Evolutionary conservation across 2,113 vertebrate genomes (phyloP), one percentile per base, ranked within the genome.

Genomic region (Hippocampus comes): DNA sequence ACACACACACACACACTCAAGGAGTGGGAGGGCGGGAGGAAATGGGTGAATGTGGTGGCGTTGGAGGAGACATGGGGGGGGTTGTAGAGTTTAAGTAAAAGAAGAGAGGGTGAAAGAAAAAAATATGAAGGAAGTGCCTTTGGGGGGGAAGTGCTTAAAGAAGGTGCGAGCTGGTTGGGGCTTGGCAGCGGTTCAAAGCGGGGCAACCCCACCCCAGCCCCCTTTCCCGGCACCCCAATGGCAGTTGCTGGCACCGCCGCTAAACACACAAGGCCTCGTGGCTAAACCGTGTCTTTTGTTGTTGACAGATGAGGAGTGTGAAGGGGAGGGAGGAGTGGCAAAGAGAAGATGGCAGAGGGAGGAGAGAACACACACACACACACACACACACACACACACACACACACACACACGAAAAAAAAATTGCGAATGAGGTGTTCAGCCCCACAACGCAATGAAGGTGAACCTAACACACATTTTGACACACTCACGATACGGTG

Each of bases 261-360:
- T 92, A 92, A 92, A 92, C 90, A 92, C 86, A 92, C 90, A 92
- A 92, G 90, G 91, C 90, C 91, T 93, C 67, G 81, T 91, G 91
- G 92, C 90, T 89, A 92, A 92, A 89, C 86, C 78, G 88, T 84
- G 81, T 88, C 83, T 87, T 85, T 88, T 87, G 89, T 88, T 87
- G 89, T 87, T 86, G 88, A 90, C 84, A 89, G 90, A 87, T 82
- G 83, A 87, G 84, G 74, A 79, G 27, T 61, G 59, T 61, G 59
- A 61, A 61, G 81, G 81, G 78, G 75, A 81, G 80, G 72, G 88
- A 72, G 63, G 72, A 82, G 86, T 75, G 81, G 74, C 84, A 89
- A 87, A 89, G 59, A 14, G 43, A 49, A 27, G 8, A 10, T 9
- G 2, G 7, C 1, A 5, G 20, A 56, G 57, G 61, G 61, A 81